These are phyloP conservation scores for Drosophila mimica DNA, from an alignment of 2,888 invertebrate species.

Conservation along the genomic window DNA sequence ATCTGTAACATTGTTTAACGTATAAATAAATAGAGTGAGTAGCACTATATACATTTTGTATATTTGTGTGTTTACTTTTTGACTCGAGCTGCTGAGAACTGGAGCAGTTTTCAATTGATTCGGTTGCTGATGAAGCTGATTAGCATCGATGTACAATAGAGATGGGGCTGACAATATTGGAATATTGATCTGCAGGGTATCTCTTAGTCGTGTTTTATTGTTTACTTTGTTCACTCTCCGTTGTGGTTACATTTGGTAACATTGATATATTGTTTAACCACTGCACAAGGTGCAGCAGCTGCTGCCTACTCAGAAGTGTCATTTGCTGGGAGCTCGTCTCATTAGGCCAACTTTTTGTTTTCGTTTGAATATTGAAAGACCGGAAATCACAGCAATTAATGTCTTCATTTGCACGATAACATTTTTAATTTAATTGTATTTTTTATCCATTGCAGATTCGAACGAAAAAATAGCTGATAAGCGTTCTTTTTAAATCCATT, in stretches of 20 bases:
- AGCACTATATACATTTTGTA: not conserved
- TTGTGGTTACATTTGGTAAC: constrained; percentile 42
- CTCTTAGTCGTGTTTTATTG: not conserved
- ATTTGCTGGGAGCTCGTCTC: not conserved
- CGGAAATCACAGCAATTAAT: constrained; percentile 13
- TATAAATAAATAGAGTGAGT: not conserved
- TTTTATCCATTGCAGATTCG: constrained; percentile 12
- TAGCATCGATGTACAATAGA: constrained; percentile 20
- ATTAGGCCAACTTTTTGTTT: not conserved
- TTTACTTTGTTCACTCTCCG: constrained; percentile 6
- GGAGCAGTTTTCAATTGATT: constrained; percentile 18
- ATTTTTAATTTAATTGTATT: not conserved
- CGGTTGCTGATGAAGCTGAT: constrained; percentile 20
- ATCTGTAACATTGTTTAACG: constrained; percentile 6
- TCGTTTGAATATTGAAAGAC: not conserved
- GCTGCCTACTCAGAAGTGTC: constrained; percentile 12
- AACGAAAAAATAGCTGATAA: constrained; percentile 12
- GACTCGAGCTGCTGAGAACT: constrained; percentile 11
- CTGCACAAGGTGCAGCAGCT: constrained; percentile 23
- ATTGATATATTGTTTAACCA: constrained; percentile 31
- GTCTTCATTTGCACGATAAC: too few species aligned
- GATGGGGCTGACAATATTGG: not conserved
- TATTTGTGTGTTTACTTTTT: not conserved
- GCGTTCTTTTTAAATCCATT: not conserved
- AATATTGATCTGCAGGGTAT: constrained; percentile 1